Evolutionary conservation across 37 sponge, comb jelly and placozoan genomes (phyloP).

Genomic region (Hexactinellida sp.): DNA sequence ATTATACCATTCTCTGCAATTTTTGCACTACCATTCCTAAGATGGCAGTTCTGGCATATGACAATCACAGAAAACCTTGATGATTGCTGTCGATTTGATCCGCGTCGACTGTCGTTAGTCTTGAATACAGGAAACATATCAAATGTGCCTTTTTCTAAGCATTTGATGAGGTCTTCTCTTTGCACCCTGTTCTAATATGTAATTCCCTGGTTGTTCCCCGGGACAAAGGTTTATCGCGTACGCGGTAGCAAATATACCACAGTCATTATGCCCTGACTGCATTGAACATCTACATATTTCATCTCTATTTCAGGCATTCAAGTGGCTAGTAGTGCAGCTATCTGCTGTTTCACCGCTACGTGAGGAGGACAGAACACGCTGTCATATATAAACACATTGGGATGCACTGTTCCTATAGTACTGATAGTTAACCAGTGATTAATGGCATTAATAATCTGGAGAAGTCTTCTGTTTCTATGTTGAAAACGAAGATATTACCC

Average conservation of each 20-base stretch:
- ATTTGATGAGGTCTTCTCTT: conserved; percentile 15
- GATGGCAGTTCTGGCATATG: background rate
- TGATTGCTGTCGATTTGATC: background rate
- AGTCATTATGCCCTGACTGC: conserved; percentile 19
- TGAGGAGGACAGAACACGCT: background rate
- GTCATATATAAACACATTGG: conserved; percentile 20
- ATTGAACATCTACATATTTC: conserved; percentile 26
- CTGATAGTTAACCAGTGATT: conserved; percentile 24
- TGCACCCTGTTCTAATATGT: background rate
- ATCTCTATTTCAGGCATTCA: background rate
- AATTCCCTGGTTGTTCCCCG: background rate
- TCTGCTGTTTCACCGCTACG: conserved; percentile 3
- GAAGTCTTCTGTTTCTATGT: conserved; percentile 11
- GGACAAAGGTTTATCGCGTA: conserved; percentile 6
- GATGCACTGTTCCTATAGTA: conserved; percentile 14
- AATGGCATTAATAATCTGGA: conserved; percentile 18
- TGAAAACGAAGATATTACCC: background rate
- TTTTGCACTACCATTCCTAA: background rate
- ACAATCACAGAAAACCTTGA: background rate
- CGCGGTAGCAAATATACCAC: conserved; percentile 27
- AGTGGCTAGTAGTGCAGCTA: conserved; percentile 23
- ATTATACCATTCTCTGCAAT: background rate
- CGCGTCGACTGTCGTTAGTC: background rate
- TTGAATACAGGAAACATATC: background rate
- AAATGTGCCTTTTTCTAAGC: background rate